phyloP scores from a whole-genome alignment of 2,888 invertebrate genomes.

The Terebella lapidaria region DNA sequence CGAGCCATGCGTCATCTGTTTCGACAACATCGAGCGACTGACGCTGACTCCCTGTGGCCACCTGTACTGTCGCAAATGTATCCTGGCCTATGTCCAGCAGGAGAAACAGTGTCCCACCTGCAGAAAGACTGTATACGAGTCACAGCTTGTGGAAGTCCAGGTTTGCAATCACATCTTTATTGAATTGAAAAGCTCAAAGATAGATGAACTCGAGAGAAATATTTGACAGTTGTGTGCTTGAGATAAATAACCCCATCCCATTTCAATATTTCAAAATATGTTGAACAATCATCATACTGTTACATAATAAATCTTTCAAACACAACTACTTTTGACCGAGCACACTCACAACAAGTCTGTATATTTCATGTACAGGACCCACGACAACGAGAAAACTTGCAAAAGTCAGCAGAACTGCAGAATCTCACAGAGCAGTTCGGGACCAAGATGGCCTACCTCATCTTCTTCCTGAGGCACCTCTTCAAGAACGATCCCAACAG shows the following conservation, averaged over 20 bases:
- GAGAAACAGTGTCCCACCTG: constrained; percentile 12
- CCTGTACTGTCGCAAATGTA: constrained; percentile 14
- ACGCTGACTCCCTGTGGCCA: constrained; percentile 16
- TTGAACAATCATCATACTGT: too few species aligned
- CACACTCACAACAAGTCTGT: too few species aligned
- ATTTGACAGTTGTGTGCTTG: too few species aligned
- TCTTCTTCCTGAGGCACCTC: constrained; percentile 15
- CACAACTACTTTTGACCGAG: too few species aligned
- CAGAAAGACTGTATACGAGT: constrained; percentile 1
- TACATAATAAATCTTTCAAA: too few species aligned
- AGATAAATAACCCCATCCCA: too few species aligned
- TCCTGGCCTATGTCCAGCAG: constrained; percentile 4
- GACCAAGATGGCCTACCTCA: constrained; percentile 17
- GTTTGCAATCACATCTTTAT: neutral
- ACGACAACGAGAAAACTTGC: constrained; percentile 3
- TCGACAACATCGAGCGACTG: constrained; percentile 9
- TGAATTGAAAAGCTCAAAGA: too few species aligned
- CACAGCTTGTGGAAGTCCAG: constrained; percentile 12
- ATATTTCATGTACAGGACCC: constrained; percentile 1
- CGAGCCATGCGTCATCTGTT: constrained; percentile 15
- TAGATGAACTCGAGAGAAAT: too few species aligned
- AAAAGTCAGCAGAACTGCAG: constrained; percentile 4
- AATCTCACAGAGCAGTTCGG: constrained; percentile 15
- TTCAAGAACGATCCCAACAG: constrained; percentile 10
- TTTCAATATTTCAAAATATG: too few species aligned